phyloP scores from a whole-genome alignment of 1,140 invertebrate genomes.

The Musca domestica region DNA sequence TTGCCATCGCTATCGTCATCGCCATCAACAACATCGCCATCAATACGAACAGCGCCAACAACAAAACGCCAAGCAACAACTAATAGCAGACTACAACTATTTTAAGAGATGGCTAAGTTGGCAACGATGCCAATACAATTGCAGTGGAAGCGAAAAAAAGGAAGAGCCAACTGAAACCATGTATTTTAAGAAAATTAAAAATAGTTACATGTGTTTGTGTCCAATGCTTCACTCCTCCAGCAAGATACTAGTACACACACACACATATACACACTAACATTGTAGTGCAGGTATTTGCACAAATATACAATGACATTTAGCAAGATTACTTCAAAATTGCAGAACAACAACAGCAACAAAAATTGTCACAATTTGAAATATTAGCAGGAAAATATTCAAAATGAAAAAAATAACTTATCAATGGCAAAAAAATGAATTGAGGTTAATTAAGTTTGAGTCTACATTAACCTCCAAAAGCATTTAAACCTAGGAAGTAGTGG shows the following conservation, averaged over 20 bases:
- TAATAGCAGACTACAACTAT: not conserved
- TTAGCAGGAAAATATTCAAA: not conserved
- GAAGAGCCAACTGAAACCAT: not conserved
- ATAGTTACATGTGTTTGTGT: no score
- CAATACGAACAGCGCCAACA: not conserved
- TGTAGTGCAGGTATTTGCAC: no score
- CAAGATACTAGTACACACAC: no score
- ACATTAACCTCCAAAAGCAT: no score
- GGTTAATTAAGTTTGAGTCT: no score
- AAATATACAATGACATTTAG: constrained; percentile 15
- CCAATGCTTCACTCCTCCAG: no score
- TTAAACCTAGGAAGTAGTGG: no score
- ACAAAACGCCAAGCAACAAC: not conserved
- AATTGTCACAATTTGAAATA: not conserved
- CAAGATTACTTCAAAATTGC: constrained; percentile 10
- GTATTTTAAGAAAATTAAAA: constrained; percentile 6
- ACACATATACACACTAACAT: no score
- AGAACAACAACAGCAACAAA: not conserved
- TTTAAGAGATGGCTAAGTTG: constrained; percentile 15
- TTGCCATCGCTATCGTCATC: no score
- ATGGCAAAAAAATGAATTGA: no score
- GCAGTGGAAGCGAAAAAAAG: not conserved
- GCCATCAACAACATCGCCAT: not conserved
- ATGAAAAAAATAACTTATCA: not conserved
- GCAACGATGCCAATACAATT: constrained; percentile 13